Evolutionary conservation across 2,888 invertebrate genomes (phyloP).

Genomic region (Tenthredo scrophulariae): DNA sequence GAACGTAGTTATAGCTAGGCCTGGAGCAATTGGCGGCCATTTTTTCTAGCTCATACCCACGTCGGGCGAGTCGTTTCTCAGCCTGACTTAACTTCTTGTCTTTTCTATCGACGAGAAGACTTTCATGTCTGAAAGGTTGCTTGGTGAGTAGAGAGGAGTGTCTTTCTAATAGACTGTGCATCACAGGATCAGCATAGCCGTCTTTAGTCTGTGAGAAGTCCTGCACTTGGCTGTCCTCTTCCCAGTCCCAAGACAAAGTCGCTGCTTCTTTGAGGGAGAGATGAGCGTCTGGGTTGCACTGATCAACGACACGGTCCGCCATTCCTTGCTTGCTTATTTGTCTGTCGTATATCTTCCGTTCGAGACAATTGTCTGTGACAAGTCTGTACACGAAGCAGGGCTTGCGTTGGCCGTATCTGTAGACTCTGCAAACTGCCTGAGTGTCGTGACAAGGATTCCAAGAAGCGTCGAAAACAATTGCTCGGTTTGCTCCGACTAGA

Average conservation of each 20-base stretch:
- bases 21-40: conserved; percentile 85
- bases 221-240: conserved; percentile 89
- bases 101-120: conserved; percentile 94
- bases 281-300: conserved; percentile 97
- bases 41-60: conserved; percentile 96
- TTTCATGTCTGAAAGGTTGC: conserved; percentile 97
- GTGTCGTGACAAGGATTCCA: conserved; percentile 99
- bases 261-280: conserved; percentile 93
- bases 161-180: conserved; percentile 84
- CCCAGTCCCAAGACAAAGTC: conserved; percentile 94
- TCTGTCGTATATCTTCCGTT: conserved; percentile 98
- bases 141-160: conserved; percentile 85
- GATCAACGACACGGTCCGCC: conserved; percentile 98
- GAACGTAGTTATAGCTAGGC: conserved; percentile 80
- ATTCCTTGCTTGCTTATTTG: conserved; percentile 99
- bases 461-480: conserved; percentile 98
- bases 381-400: conserved; percentile 97
- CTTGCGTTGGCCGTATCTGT: conserved; percentile 94
- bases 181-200: conserved; percentile 89
- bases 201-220: conserved; percentile 87
- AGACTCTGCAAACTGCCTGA: conserved; percentile 97
- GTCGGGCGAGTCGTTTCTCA: conserved; percentile 95
- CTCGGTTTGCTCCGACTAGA: conserved; percentile 97
- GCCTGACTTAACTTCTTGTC: conserved; percentile 96
- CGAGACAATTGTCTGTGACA: conserved; percentile 97